Base-by-base conservation (phyloP, 2,113 vertebrate species). In the Monarcha castaneiventris region DNA sequence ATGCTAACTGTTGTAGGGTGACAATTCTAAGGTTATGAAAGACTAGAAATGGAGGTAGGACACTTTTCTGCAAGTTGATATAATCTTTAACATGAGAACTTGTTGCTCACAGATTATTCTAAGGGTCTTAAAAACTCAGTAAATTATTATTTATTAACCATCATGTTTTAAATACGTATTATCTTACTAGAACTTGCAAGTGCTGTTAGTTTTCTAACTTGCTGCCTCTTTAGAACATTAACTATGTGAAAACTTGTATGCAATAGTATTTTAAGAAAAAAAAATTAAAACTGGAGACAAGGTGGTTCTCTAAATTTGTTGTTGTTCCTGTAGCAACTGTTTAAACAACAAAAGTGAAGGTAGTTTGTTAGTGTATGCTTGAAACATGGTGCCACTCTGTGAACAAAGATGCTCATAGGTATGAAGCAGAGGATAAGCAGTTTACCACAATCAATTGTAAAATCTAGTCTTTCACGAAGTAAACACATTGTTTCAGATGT, bases 1-100 rank as follows among this genome's bases (percentile, higher is more conserved):
- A 44, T 82, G 66, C 25, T 35, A 66, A 76, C 32, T 62, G 21
- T 76, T 96, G 59, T 55, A 63, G 79, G 51, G 86, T 2, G 89
- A 97, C 96, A 97, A 77, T 97, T 96, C 62, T 90, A 56, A 96
- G 72, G 66, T 88, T 87, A 20, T 25, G 16, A 46, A 90, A 75
- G 69, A 81, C 69, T 83, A 72, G 35, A 35, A 64, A 48, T 35
- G 16, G 73, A 79, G 76, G 91, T 64, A 63, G 55, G 64, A 63
- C 82, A 77, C 71, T 84, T 91, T 87, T 93, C 74, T 94, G 91
- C 84, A 80, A 87, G 51, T 69, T 87, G 88, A 69, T 71, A 10
- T 1, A 16, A 64, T 81, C 41, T 73, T 87, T 15, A 64, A 18
- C 26, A 25, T 23, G 51, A 48, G 30, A 85, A 88, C 35, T 80